A percentile compares a stretch with the other conserved stretches of the same genome.
Evolutionary conservation across 2,888 invertebrate genomes (phyloP).

Genomic region (Neoscelio sp.): DNA sequence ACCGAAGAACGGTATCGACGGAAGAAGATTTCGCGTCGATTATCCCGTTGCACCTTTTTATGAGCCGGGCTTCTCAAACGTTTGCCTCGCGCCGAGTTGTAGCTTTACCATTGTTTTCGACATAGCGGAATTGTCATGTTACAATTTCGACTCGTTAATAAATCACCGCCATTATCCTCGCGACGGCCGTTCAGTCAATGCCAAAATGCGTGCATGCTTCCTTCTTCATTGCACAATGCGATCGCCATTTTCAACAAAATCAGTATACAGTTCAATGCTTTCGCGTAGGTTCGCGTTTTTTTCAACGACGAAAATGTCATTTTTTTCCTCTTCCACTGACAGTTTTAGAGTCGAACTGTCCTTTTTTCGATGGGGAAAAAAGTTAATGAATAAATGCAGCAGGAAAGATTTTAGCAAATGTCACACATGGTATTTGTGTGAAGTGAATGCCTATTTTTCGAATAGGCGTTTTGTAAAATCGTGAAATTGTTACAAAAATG

Average conservation of each 20-base stretch:
- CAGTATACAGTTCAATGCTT: conserved; percentile 58
- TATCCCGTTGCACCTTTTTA: conserved; percentile 46
- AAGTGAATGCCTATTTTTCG: too few species aligned
- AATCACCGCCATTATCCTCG: conserved; percentile 72
- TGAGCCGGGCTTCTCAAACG: conserved; percentile 58
- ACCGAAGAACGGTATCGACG: neutral
- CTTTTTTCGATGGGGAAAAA: neutral
- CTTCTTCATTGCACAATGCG: conserved; percentile 59
- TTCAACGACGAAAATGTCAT: conserved; percentile 17
- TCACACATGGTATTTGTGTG: too few species aligned
- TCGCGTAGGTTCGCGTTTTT: conserved; percentile 28
- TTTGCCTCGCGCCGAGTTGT: conserved; percentile 68
- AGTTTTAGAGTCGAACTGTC: neutral
- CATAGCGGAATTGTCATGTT: conserved; percentile 72
- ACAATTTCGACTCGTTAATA: conserved; percentile 74
- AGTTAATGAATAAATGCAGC: conserved; percentile 37
- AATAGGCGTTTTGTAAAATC: too few species aligned
- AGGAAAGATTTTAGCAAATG: conserved; percentile 8
- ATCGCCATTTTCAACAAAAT: conserved; percentile 41
- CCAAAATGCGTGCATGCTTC: conserved; percentile 63
- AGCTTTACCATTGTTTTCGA: conserved; percentile 75
- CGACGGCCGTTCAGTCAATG: conserved; percentile 67
- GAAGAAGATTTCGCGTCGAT: conserved; percentile 34
- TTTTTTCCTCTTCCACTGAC: conserved; percentile 17
- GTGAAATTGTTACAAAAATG: too few species aligned